Conservation (phyloP, 2,888 invertebrate genomes). For the Polietes domitor region DNA sequence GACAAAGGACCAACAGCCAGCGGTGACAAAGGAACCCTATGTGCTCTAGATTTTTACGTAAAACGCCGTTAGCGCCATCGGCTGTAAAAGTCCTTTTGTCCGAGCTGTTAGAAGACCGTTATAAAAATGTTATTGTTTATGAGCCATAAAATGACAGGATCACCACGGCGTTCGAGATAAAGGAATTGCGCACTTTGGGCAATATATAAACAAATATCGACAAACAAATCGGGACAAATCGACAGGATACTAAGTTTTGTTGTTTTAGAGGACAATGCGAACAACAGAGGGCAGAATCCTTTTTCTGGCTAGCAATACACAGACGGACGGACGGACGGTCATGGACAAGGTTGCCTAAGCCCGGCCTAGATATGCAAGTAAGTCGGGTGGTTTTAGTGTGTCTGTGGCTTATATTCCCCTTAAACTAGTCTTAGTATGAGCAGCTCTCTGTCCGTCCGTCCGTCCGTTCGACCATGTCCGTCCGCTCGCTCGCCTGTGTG, state of each 20-base stretch:
- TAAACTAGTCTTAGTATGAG: not conserved
- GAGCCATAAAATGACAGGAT: conserved; percentile 53
- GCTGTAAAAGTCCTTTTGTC: conserved; percentile 35
- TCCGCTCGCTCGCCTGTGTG: not conserved
- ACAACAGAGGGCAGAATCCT: not conserved
- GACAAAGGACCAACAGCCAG: not conserved
- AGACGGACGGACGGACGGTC: not conserved
- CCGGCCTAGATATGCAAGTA: not conserved
- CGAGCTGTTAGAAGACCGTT: conserved; percentile 22
- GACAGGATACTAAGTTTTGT: not conserved
- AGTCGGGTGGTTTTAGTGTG: conserved; percentile 3
- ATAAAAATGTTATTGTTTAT: conserved; percentile 52
- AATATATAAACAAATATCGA: conserved; percentile 1
- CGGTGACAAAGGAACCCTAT: conserved; percentile 37
- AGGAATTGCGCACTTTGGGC: conserved; percentile 49
- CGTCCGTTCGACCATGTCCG: not conserved
- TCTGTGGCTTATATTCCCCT: not conserved
- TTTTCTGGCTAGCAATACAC: not conserved
- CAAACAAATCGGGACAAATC: not conserved
- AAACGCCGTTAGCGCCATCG: conserved; percentile 46
- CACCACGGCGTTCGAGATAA: conserved; percentile 42
- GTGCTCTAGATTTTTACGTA: conserved; percentile 37
- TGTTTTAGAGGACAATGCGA: not conserved
- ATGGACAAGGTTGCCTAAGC: not conserved
- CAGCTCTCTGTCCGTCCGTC: not conserved